Evolutionary conservation across 2,797 vertebrate species (phyloP).

Genomic region (Pagetopsis macropterus): DNA sequence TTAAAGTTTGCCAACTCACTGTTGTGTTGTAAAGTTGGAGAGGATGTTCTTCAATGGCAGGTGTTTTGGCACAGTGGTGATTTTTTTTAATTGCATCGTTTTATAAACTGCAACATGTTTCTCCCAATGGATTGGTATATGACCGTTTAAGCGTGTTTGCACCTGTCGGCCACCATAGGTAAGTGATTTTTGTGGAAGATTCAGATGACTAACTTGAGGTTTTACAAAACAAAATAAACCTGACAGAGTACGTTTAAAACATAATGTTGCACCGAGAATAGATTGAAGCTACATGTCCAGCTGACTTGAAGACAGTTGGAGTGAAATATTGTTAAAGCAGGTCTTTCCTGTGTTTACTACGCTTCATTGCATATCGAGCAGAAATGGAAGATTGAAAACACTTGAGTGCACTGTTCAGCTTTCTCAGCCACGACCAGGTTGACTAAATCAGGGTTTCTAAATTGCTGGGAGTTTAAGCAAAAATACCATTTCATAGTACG

Average conservation of each 20-base stretch:
- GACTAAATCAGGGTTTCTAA: not conserved
- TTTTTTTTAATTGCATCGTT: too few species aligned
- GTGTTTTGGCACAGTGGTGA: too few species aligned
- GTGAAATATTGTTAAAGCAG: conserved; percentile 14
- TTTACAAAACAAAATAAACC: conserved; percentile 9
- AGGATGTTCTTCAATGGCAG: too few species aligned
- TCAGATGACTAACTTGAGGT: conserved; percentile 11
- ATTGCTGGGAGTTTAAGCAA: conserved; percentile 21
- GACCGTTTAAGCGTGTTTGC: too few species aligned
- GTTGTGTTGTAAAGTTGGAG: too few species aligned
- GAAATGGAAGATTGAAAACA: conserved; percentile 44
- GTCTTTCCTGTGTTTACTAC: not conserved
- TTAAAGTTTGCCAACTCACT: too few species aligned
- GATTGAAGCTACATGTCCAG: conserved; percentile 19
- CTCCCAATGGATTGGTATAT: too few species aligned
- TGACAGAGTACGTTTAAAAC: not conserved
- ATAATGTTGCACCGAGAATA: not conserved
- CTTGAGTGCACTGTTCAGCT: conserved; percentile 1
- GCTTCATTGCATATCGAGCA: conserved; percentile 48
- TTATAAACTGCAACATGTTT: too few species aligned
- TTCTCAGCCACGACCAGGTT: conserved; percentile 9
- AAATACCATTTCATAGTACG: conserved; percentile 20
- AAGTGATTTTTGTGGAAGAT: conserved; percentile 22
- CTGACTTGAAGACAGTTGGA: conserved; percentile 2
- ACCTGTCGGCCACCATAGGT: too few species aligned